phyloP scores from a whole-genome alignment of 2,113 vertebrate genomes.

The Miniopterus natalensis region DNA sequence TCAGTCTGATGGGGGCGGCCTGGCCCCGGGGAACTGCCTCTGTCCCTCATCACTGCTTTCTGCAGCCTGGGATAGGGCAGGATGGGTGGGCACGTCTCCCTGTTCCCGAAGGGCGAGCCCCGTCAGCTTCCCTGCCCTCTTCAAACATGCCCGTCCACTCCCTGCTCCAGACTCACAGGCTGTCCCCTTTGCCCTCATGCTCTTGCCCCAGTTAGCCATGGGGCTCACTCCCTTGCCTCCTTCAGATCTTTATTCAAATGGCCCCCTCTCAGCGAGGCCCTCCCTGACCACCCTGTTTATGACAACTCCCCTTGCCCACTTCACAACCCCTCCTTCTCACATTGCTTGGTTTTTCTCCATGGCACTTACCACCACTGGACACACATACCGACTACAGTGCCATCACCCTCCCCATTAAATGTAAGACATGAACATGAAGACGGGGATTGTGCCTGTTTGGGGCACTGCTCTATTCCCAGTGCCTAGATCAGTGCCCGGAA shows the following conservation, averaged over 20 bases:
- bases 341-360: fast-evolving
- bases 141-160: not conserved
- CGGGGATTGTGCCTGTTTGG: not conserved
- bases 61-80: not conserved
- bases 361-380: not conserved
- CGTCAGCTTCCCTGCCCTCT: not conserved
- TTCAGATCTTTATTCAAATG: not conserved
- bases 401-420: too few relatives aligned
- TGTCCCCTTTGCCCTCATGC: not conserved
- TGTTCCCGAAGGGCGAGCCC: not conserved
- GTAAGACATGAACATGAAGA: not conserved
- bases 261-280: not conserved
- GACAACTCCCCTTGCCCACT: not conserved
- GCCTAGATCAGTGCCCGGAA: not conserved
- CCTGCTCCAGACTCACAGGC: not conserved
- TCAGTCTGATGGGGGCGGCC: not conserved
- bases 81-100: fast-evolving
- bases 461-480: not conserved
- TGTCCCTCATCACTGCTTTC: not conserved
- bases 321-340: not conserved
- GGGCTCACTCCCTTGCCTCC: not conserved
- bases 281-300: not conserved
- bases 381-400: fast-evolving
- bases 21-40: not conserved
- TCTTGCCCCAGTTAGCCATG: not conserved